Percentiles rank a stretch among this genome's conserved stretches.
These are phyloP conservation scores for Tenthredo livida DNA, from an alignment of 2,888 invertebrate genomes.

Conservation along the genomic window DNA sequence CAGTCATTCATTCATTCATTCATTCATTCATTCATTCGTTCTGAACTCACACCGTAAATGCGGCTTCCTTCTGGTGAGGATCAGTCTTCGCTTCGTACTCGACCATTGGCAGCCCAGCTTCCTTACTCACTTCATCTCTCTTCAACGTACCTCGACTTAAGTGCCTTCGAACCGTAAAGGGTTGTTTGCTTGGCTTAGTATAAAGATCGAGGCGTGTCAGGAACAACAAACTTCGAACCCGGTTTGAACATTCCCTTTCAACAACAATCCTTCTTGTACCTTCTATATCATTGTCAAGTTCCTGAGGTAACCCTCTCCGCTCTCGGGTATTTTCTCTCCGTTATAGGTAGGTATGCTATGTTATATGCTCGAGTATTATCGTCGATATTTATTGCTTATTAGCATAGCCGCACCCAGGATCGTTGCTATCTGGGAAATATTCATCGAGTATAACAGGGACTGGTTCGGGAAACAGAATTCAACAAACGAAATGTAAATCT, in stretches of 20 bases:
- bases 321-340: not conserved
- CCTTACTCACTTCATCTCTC: conserved; percentile 17
- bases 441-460: not conserved
- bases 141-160: conserved; percentile 9
- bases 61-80: conserved; percentile 13
- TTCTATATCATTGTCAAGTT: not conserved
- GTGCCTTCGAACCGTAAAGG: conserved; percentile 42
- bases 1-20: conserved; percentile 40
- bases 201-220: conserved; percentile 49
- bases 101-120: not conserved
- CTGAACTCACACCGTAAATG: conserved; percentile 28
- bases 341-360: not conserved
- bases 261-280: conserved; percentile 37
- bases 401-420: not conserved
- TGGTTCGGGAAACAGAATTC: not conserved
- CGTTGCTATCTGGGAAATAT: not conserved
- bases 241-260: conserved; percentile 43
- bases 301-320: not conserved
- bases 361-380: not conserved
- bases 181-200: conserved; percentile 42
- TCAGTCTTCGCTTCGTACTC: not conserved
- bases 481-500: not conserved
- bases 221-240: conserved; percentile 41
- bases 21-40: conserved; percentile 37
- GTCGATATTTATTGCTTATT: conserved; percentile 13